These are phyloP conservation scores for Crotalus adamanteus DNA, from an alignment of 2,797 vertebrate genomes.

Conservation along the genomic window DNA sequence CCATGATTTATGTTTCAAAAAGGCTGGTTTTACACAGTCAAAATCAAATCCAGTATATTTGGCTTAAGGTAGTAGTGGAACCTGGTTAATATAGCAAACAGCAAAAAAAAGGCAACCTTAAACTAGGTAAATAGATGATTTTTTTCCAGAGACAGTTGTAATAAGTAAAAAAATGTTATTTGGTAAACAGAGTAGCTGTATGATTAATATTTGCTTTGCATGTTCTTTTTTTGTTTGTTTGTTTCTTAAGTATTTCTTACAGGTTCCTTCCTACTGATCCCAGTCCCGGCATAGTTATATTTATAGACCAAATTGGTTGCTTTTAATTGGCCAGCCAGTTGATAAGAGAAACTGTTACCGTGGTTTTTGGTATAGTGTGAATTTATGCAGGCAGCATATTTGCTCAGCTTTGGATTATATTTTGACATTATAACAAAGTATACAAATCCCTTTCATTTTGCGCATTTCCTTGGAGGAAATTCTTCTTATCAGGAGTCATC, in stretches of 20 bases:
- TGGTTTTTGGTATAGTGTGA: constrained; percentile 20
- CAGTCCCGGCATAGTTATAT: background rate
- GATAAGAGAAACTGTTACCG: constrained; percentile 32
- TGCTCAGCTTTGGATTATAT: constrained; percentile 29
- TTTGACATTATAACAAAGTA: background rate
- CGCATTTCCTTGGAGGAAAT: background rate
- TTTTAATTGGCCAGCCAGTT: constrained; percentile 24
- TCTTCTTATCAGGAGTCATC: background rate
- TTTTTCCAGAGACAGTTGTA: background rate
- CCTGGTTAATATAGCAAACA: background rate
- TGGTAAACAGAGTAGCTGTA: background rate
- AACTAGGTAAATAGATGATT: background rate
- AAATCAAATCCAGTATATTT: background rate
- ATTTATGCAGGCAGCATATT: constrained; percentile 26
- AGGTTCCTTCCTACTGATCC: background rate
- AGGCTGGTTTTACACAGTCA: background rate
- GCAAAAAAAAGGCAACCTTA: background rate
- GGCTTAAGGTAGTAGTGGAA: background rate
- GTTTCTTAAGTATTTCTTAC: background rate
- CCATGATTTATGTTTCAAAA: background rate
- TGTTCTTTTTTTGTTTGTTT: background rate
- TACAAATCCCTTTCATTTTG: background rate
- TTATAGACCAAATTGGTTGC: background rate
- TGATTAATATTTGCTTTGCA: constrained; percentile 1
- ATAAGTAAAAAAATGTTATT: background rate